These are phyloP conservation scores for Orchesella flavescens DNA, from an alignment of 2,888 invertebrate species.

Conservation along the genomic window DNA sequence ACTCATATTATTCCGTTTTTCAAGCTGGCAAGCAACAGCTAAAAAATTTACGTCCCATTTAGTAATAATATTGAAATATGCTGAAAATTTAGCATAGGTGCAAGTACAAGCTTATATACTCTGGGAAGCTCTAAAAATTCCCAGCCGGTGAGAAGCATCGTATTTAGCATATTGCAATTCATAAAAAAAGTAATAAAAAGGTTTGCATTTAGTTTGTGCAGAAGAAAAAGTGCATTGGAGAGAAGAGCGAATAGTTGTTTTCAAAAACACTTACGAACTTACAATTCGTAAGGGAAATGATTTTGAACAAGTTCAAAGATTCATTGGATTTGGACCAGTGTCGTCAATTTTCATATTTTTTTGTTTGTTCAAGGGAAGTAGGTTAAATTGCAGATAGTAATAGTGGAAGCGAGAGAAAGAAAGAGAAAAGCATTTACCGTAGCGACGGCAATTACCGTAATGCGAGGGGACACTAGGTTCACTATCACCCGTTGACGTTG, in stretches of 20 bases:
- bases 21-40: too few species aligned
- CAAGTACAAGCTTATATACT: too few species aligned
- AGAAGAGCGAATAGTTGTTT: neutral
- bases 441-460: constrained; percentile 63
- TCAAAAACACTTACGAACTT: neutral
- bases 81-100: neutral
- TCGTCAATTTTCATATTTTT: constrained; percentile 4
- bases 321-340: constrained; percentile 6
- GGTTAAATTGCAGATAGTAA: constrained; percentile 15
- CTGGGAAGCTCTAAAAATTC: neutral
- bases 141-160: neutral
- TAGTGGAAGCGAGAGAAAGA: constrained; percentile 29
- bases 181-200: neutral
- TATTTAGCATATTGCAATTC: neutral
- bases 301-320: neutral
- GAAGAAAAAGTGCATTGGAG: too few species aligned
- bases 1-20: neutral
- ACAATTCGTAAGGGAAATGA: neutral
- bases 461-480: constrained; percentile 43
- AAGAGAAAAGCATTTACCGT: constrained; percentile 44
- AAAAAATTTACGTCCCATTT: neutral
- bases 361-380: constrained; percentile 4
- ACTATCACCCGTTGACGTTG: constrained; percentile 34
- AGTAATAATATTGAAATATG: neutral
- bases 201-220: neutral